A percentile compares a stretch with the other conserved stretches of the same genome.
phyloP scores from a whole-genome alignment of 2,113 vertebrate genomes.

The Enhydra lutris region DNA sequence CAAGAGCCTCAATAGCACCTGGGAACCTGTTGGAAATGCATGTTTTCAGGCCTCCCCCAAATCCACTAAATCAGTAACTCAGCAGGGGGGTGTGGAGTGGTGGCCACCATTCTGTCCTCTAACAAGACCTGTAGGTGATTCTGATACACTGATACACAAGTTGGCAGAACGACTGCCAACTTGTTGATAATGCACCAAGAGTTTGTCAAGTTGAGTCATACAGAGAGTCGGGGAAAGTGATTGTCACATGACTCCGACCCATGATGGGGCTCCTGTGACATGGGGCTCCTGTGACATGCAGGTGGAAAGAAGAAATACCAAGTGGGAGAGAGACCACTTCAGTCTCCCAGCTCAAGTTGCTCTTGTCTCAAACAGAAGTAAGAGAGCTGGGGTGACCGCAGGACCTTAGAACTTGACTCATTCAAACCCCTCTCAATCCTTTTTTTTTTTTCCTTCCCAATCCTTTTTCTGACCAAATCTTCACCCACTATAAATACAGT shows the following conservation, averaged over 20 bases:
- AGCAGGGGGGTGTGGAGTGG: no score
- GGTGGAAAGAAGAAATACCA: background rate
- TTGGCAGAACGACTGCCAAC: background rate
- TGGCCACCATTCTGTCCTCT: background rate
- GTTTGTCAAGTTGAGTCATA: background rate
- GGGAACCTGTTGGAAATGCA: background rate
- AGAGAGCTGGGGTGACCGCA: background rate
- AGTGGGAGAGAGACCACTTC: background rate
- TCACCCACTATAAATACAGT: background rate
- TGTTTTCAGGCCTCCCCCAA: background rate
- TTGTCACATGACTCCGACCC: background rate
- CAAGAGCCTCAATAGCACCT: background rate
- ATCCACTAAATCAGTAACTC: background rate
- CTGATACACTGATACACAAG: background rate
- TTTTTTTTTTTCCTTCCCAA: background rate
- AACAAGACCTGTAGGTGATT: background rate
- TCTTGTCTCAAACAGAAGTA: background rate
- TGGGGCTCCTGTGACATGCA: background rate
- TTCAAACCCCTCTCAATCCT: background rate
- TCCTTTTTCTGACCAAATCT: background rate
- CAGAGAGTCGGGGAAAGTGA: background rate
- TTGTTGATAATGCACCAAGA: background rate
- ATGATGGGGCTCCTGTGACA: background rate
- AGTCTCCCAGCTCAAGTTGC: background rate
- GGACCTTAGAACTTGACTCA: background rate